Base-by-base conservation (phyloP, 2,797 vertebrate genomes). In the Siniperca scherzeri region DNA sequence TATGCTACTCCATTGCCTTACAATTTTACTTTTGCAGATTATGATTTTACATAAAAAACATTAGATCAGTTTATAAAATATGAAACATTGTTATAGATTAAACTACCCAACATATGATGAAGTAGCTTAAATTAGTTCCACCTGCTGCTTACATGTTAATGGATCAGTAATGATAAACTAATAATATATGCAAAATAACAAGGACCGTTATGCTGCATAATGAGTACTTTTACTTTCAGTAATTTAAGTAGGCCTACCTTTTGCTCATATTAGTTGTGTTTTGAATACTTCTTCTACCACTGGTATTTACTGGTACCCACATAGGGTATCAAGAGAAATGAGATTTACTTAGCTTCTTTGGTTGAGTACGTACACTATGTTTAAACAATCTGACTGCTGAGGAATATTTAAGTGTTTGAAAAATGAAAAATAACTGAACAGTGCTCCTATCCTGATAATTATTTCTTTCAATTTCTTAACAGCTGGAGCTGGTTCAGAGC, bases 31-130 rank as follows among this genome's bases (percentile, higher is more conserved):
- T 70, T 70, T 44, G 21, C 21, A 27, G 22, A 48, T 22, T 16
- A 11, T 13, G 42, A 25, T 80, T 67, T 53, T n/a, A 7, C n/a
- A 55, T 53, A 16, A 1, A 55, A 69, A 38, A 79, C 30, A 62
- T 53, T 38, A n/a, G 7, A 48, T 3, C 36, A 2, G 4, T 56
- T 74, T 14, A 30, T 68, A 25, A 44, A 46, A 66, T 42, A 60
- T 48, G 0, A 70, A 71, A 72, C 7, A 53, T 3, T 57, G 33
- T 44, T 33, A n/a, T n/a, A 17, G 9, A 55, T 70, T 59, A 12
- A 56, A 50, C 50, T 42, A 64, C 2, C 9, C 14, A 52, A 38
- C 19, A 55, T 61, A 21, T 56, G 19, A 62, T 33, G 30, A 52
- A 59, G 7, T n/a, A 30, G 27, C 19, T 61, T 57, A 33, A 53